A percentile compares a stretch with the other conserved stretches of the same genome.
phyloP scores from a whole-genome alignment of 2,888 invertebrate species.

The Teinopalpus imperialis region DNA sequence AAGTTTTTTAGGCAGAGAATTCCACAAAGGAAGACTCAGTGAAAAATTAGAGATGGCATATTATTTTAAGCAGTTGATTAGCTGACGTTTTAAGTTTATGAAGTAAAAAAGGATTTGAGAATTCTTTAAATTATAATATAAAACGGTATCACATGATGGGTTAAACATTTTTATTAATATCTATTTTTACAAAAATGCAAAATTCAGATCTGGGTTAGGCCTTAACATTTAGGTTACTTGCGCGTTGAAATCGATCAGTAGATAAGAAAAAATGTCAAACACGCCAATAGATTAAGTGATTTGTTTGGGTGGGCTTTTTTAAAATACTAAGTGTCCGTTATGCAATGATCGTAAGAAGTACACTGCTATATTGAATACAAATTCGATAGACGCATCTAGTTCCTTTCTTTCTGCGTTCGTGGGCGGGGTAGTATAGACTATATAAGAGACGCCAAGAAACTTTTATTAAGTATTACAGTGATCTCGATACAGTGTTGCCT shows the following conservation, averaged over 20 bases:
- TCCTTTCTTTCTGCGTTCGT: constrained; percentile 56
- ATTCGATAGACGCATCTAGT: constrained; percentile 51
- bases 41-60: no score
- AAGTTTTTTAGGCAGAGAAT: no score
- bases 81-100: no score
- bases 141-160: no score
- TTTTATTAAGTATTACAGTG: constrained; percentile 53
- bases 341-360: constrained; percentile 31
- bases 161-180: no score
- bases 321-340: constrained; percentile 26
- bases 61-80: no score
- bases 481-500: constrained; percentile 50
- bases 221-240: no score
- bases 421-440: constrained; percentile 63
- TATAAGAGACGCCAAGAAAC: constrained; percentile 61
- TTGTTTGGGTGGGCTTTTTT: constrained; percentile 19
- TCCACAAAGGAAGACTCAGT: no score
- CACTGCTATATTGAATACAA: constrained; percentile 37
- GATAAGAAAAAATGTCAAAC: neutral
- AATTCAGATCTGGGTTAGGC: no score
- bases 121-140: no score
- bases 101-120: no score
- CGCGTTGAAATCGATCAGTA: neutral
- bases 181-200: no score
- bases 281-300: constrained; percentile 19